phyloP scores from a whole-genome alignment of 2,888 invertebrate species.

The Salpingus planirostris region DNA sequence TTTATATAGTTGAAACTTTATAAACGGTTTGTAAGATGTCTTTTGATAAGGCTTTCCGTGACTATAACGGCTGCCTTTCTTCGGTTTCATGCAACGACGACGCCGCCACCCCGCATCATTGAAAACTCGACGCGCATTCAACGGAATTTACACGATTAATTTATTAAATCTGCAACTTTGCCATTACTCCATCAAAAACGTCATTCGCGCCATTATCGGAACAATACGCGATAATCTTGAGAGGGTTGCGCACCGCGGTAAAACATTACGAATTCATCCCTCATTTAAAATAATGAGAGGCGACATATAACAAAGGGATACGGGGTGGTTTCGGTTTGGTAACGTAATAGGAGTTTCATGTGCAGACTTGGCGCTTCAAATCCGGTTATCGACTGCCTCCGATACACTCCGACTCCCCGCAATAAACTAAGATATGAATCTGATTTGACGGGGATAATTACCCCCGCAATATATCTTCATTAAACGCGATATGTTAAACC shows the following conservation, averaged over 20 bases:
- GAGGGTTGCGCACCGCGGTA: too few relatives aligned
- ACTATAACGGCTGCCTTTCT: slow-evolving; percentile 17
- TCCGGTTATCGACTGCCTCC: too few relatives aligned
- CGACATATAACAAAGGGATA: too few relatives aligned
- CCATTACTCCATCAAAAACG: too few relatives aligned
- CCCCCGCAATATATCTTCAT: slow-evolving; percentile 15
- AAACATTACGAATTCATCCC: too few relatives aligned
- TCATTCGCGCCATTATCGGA: too few relatives aligned
- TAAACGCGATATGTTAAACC: slow-evolving; percentile 15
- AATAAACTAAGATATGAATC: slow-evolving; percentile 14
- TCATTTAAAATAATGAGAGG: too few relatives aligned
- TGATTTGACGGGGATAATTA: slow-evolving; percentile 14
- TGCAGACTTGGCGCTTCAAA: too few relatives aligned
- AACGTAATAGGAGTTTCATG: too few relatives aligned
- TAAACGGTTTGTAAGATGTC: slow-evolving; percentile 17
- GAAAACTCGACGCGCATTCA: slow-evolving; percentile 9
- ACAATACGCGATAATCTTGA: too few relatives aligned
- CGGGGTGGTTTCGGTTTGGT: too few relatives aligned
- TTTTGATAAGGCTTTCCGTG: slow-evolving; percentile 15
- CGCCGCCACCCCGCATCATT: slow-evolving; percentile 4
- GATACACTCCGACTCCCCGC: slow-evolving; percentile 1
- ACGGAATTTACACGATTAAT: slow-evolving; percentile 14
- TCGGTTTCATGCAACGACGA: slow-evolving; percentile 11
- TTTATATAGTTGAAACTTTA: slow-evolving; percentile 18
- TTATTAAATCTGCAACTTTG: too few relatives aligned